Evolutionary conservation across 2,797 vertebrate genomes (phyloP).

Genomic region (Tympanoctomys barrerae): DNA sequence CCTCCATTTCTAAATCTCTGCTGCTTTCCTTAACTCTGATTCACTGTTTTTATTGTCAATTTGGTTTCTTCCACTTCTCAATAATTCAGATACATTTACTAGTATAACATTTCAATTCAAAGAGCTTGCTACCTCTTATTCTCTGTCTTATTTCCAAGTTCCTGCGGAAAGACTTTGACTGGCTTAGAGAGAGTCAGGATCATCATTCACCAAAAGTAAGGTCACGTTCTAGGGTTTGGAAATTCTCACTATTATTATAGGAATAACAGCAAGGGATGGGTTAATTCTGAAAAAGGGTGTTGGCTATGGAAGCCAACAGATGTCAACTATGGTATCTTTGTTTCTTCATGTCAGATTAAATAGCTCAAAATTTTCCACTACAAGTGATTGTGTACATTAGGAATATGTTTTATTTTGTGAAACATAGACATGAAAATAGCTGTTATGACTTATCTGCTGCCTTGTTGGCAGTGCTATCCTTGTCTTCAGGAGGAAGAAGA

Average conservation of each 20-base stretch:
- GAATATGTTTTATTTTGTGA: conserved; percentile 51
- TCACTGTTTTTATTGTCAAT: neutral
- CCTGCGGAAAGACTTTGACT: neutral
- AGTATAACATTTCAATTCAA: neutral
- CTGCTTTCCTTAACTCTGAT: conserved; percentile 23
- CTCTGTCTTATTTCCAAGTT: conserved; percentile 17
- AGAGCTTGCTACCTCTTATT: neutral
- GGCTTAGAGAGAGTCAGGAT: neutral
- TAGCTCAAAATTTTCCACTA: conserved; percentile 25
- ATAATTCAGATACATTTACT: neutral
- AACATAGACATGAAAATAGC: neutral
- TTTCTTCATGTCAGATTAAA: conserved; percentile 46
- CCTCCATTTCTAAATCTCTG: neutral
- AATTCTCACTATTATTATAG: neutral
- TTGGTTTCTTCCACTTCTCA: conserved; percentile 27
- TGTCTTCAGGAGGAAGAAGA: neutral
- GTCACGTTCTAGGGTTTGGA: neutral
- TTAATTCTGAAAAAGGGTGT: neutral
- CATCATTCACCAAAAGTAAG: neutral
- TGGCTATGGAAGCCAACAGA: neutral
- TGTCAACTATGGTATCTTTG: neutral
- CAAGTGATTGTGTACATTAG: neutral
- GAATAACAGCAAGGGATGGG: neutral
- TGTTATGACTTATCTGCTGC: neutral
- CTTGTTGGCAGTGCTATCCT: neutral